These are phyloP conservation scores for Achlya flavicornis DNA, from an alignment of 2,888 invertebrate species.

Conservation along the genomic window DNA sequence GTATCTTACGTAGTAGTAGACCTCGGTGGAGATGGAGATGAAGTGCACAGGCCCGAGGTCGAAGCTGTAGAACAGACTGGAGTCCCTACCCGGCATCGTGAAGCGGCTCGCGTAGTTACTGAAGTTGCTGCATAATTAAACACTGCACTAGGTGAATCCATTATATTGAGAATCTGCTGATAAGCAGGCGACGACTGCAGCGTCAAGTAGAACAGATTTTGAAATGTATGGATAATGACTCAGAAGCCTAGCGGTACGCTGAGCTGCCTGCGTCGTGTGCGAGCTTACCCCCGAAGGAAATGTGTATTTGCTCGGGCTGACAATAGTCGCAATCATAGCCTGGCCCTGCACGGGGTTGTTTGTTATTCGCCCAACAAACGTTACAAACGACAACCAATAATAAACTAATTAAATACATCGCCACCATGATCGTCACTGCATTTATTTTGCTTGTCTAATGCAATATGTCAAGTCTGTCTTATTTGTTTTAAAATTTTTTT, in stretches of 20 bases:
- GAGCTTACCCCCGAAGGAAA: constrained; percentile 84
- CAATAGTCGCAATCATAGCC: constrained; percentile 62
- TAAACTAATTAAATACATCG: neutral
- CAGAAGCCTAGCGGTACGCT: neutral
- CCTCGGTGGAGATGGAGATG: constrained; percentile 96
- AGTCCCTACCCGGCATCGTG: constrained; percentile 91
- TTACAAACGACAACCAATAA: constrained; percentile 33
- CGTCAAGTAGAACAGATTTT: too few relatives aligned
- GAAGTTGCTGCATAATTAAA: constrained; percentile 90
- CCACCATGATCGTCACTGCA: neutral
- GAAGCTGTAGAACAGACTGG: constrained; percentile 93
- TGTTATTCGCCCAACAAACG: constrained; percentile 23
- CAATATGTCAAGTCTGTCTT: neutral
- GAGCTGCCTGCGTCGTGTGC: too few relatives aligned
- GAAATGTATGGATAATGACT: neutral
- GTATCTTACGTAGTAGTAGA: constrained; percentile 95
- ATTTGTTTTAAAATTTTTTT: neutral
- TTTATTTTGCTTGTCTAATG: neutral
- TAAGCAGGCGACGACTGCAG: too few relatives aligned
- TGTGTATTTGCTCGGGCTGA: constrained; percentile 88
- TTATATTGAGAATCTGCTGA: too few relatives aligned
- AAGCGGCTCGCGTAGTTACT: constrained; percentile 96
- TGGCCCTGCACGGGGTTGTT: neutral
- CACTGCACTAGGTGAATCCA: neutral
- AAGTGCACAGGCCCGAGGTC: constrained; percentile 95